Conservation (phyloP, 2,797 vertebrate species). For the Epinephelus awoara region DNA sequence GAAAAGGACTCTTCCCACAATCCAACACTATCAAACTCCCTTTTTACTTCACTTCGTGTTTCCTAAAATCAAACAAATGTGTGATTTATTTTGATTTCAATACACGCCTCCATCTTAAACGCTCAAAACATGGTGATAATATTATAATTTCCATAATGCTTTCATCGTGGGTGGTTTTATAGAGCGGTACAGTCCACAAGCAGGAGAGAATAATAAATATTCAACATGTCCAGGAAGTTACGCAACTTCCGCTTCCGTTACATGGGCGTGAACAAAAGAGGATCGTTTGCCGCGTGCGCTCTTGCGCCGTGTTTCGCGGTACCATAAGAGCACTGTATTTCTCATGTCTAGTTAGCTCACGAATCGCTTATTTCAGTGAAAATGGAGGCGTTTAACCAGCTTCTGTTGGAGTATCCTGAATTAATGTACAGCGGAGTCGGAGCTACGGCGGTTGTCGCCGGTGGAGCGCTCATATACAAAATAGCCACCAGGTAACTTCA, state of each 20-base stretch:
- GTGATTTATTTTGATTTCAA: background rate
- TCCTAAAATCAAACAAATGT: background rate
- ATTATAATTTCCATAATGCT: accelerated
- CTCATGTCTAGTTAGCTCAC: background rate
- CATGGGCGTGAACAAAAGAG: slow-evolving; percentile 66
- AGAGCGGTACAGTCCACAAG: accelerated
- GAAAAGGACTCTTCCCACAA: background rate
- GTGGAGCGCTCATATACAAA: slow-evolving; percentile 90
- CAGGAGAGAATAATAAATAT: background rate
- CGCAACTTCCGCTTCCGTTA: slow-evolving; percentile 71
- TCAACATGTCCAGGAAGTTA: slow-evolving; percentile 2
- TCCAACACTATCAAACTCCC: slow-evolving; percentile 13
- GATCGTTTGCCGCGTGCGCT: slow-evolving; percentile 58
- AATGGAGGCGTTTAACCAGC: slow-evolving; percentile 87
- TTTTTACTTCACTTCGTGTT: background rate
- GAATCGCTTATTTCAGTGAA: background rate
- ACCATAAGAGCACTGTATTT: background rate
- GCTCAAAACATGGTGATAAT: accelerated
- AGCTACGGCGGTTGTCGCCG: slow-evolving; percentile 86
- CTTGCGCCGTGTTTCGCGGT: slow-evolving; percentile 28
- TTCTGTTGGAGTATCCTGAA: slow-evolving; percentile 85
- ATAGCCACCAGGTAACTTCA: slow-evolving; percentile 88
- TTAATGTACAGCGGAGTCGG: slow-evolving; percentile 89
- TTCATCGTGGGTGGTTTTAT: accelerated
- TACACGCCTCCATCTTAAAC: accelerated